These are phyloP conservation scores for Brachyrhaphis roseni DNA, from an alignment of 2,797 vertebrate genomes.

Conservation along the genomic window DNA sequence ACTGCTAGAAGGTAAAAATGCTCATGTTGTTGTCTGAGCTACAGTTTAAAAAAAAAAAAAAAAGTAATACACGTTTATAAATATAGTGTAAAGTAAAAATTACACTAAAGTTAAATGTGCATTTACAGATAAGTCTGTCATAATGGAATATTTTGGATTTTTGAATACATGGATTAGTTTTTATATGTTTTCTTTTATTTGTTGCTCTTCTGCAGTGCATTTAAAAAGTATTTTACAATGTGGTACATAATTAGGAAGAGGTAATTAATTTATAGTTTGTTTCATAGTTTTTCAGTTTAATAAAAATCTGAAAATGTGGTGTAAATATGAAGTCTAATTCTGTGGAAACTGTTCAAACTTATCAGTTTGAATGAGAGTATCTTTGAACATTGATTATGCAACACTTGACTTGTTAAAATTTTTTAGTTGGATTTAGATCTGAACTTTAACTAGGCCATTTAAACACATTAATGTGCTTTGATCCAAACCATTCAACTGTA, in stretches of 20 bases:
- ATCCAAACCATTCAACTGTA: too few species aligned
- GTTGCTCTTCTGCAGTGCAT: background rate
- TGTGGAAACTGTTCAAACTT: background rate
- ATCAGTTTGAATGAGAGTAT: background rate
- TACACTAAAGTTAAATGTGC: background rate
- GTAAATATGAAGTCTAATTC: background rate
- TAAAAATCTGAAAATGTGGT: background rate
- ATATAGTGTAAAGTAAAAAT: background rate
- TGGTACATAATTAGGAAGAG: background rate
- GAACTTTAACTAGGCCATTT: background rate
- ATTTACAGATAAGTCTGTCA: background rate
- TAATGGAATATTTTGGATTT: background rate
- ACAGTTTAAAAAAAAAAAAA: background rate
- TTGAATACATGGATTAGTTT: background rate
- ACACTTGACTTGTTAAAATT: background rate
- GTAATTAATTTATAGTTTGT: background rate
- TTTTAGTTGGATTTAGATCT: background rate
- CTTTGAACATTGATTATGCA: background rate
- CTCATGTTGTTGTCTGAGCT: background rate
- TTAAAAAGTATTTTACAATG: background rate
- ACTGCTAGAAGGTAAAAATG: conserved; percentile 88
- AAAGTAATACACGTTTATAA: background rate
- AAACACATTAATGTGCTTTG: background rate
- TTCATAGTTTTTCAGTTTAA: background rate
- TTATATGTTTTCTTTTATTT: background rate